Base-by-base conservation (phyloP, 92 coral and sea anemone species). In the Porites evermanni region DNA sequence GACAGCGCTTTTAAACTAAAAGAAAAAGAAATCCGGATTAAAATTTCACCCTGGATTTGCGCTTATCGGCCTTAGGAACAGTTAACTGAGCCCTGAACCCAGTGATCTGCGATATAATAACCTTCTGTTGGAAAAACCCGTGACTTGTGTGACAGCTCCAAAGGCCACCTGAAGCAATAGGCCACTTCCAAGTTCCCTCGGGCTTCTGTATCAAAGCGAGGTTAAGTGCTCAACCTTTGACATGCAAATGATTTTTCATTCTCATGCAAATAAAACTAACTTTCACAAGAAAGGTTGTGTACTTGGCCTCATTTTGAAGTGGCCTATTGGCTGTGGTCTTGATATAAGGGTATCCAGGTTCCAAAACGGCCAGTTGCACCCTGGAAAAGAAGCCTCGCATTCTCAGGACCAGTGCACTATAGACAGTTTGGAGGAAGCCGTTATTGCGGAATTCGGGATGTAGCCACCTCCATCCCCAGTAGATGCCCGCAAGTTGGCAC, bases 91-190 rank as follows among this genome's bases (percentile, higher is more conserved):
- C 26, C 26, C 26, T 24, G 26, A 19, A 71, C 77, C 52, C 75
- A 70, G 44, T 58, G 20, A 19, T 9, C 19, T 8, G 7, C 19
- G 11, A 29, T 21, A 12, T 58, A 44, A 19, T 59, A 53, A 14
- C 91, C 86, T 82, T 80, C 74, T 3, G 87, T 87, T 0, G 80
- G 1, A 75, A 54, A 87, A 66, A 23, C 74, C 81, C 0, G 91
- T 80, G 6, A 87, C 60, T 63, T 80, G 44, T 1, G 82, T 73
- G 1, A 50, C 61, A 1, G 4, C 17, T 2, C 82, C 91, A 52
- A 87, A 87, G 54, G 80, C 81, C n/a, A 80, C 17, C 54, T 87
- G 91, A 24, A 87, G 60, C 91, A 24, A 24, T 24, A 24, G 1
- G 26, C 26, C 26, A 24, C 26, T 24, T 24, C 26, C 26, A n/a